These are phyloP conservation scores for Drosophila rufa DNA, from an alignment of 1,140 invertebrate species.

Conservation along the genomic window DNA sequence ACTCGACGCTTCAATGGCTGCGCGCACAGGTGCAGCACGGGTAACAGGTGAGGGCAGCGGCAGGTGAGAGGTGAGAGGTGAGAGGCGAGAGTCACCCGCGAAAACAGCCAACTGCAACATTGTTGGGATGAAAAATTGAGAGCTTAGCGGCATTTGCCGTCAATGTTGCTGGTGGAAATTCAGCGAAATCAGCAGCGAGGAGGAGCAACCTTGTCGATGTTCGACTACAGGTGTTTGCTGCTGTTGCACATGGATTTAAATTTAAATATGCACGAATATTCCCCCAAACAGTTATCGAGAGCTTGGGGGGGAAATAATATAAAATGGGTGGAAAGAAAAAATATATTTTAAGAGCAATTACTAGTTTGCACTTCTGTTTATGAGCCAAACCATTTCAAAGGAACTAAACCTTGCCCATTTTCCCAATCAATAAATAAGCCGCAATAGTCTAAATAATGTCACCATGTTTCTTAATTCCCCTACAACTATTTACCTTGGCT, in stretches of 20 bases:
- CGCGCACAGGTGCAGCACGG: conserved; percentile 24
- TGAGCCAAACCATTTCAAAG: too few species aligned
- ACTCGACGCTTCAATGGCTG: conserved; percentile 42
- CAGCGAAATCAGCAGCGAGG: conserved; percentile 17
- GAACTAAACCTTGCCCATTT: too few species aligned
- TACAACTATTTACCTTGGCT: not conserved
- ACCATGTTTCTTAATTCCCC: not conserved
- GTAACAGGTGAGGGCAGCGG: conserved; percentile 1
- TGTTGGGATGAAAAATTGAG: conserved; percentile 51
- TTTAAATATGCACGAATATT: conserved; percentile 3
- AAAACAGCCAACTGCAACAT: conserved; percentile 51
- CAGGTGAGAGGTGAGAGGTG: conserved; percentile 8
- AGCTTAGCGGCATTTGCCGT: conserved; percentile 29
- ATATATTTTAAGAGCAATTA: too few species aligned
- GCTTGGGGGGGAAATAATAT: not conserved
- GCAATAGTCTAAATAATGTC: too few species aligned
- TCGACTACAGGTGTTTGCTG: conserved; percentile 63
- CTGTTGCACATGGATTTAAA: conserved; percentile 23
- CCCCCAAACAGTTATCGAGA: not conserved
- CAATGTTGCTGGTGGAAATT: conserved; percentile 44
- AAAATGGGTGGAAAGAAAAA: too few species aligned
- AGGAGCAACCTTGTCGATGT: conserved; percentile 14
- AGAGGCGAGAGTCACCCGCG: not conserved
- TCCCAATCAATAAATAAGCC: too few species aligned
- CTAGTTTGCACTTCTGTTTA: too few species aligned